These are phyloP conservation scores for Toxostoma redivivum DNA, from an alignment of 2,113 vertebrate species.

Conservation along the genomic window DNA sequence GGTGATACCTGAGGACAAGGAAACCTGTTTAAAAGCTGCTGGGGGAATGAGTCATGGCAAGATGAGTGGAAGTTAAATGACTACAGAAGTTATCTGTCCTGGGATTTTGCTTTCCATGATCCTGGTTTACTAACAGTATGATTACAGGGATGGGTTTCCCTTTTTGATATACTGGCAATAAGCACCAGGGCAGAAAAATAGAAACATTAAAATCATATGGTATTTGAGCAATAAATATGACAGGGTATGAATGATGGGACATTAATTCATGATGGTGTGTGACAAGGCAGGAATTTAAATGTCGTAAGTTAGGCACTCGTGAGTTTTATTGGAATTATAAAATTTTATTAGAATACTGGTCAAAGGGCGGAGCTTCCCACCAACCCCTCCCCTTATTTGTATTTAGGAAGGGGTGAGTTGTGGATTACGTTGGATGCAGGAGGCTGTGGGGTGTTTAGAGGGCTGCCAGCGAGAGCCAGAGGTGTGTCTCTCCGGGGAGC, in stretches of 20 bases:
- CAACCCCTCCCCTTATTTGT: not conserved
- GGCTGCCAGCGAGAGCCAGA: too few species aligned
- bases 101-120: not conserved
- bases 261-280: conserved; percentile 47
- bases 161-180: not conserved
- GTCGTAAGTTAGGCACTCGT: not conserved
- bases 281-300: conserved; percentile 50
- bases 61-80: not conserved
- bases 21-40: not conserved
- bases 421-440: rapidly evolving
- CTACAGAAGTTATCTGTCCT: not conserved
- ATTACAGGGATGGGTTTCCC: not conserved
- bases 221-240: conserved; percentile 36
- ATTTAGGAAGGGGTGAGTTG: not conserved
- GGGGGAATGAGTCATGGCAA: not conserved
- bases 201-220: conserved; percentile 30
- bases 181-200: conserved; percentile 1
- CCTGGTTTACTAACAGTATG: not conserved
- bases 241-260: conserved; percentile 23
- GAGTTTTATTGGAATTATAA: conserved; percentile 60
- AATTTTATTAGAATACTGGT: conserved; percentile 29
- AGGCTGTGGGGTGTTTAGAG: not conserved
- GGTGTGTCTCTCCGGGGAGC: not conserved
- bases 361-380: not conserved
- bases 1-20: not conserved